Base-by-base conservation (phyloP, 2,797 vertebrate genomes). In the Tamandua tetradactyla region DNA sequence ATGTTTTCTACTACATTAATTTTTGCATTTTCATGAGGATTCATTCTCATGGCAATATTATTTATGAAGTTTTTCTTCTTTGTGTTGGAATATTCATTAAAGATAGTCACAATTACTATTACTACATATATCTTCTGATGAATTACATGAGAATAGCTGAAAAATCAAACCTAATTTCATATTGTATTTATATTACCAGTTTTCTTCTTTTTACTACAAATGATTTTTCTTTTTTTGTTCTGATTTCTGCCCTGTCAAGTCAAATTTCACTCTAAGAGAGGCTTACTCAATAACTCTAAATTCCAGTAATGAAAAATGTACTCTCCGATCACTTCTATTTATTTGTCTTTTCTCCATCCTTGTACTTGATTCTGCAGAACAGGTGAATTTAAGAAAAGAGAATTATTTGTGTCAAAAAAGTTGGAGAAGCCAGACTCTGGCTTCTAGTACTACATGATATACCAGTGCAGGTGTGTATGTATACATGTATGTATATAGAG, bases 61-160 rank as follows among this genome's bases (percentile, higher is more conserved):
- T 62, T 81, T 87, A 81, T 62, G 0, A 7, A 25, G 10, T 93
- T 84, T 93, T 82, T 92, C 27, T 92, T 84, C 64, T 82, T 74
- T 27, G 7, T 47, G 13, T 14, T 94, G 7, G 7, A 72, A 42
- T 79, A 55, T 23, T 94, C 27, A 55, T 66, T 11, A 40, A 66
- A 4, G 1, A 82, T 17, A 44, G 6, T 80, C 14, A 23, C 3
- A 80, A 42, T 4, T 76, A 23, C 42, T 35, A 47, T 79, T 79
- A 37, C 0, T 37, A 94, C 49, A 15, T 14, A 4, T 89, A 91
- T 94, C 75, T 95, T 92, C 18, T 68, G n/a, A 30, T 87, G 61
- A 52, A 32, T 66, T 40, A 7, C 20, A 40, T 44, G 74, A 7
- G 9, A 44, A n/a, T 49, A 88, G n/a, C 1, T 18, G 76, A 37